Evolutionary conservation across 1,140 invertebrate genomes (phyloP), one percentile per base, ranked within the genome.

Genomic region (Sycophila sp.): DNA sequence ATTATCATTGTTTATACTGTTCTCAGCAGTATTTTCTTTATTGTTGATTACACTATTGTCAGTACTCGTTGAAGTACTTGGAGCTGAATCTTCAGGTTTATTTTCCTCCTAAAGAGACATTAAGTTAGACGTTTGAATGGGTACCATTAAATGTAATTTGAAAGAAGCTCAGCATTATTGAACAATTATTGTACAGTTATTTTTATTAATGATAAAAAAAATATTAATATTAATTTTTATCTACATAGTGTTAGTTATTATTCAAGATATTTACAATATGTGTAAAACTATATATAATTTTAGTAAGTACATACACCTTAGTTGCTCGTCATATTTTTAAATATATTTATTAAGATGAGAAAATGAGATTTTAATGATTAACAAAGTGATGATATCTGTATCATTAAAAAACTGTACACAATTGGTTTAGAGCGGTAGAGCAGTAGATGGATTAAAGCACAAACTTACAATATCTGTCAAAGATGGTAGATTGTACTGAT

Each of bases 381-480:
- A 19, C 19, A 17, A 24, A 55, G n/a, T n/a, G 47, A 47, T n/a
- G n/a, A n/a, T n/a, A n/a, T n/a, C n/a, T n/a, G n/a, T n/a, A n/a
- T n/a, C n/a, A n/a, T 24, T 42, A n/a, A 60, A 24, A 28, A 62
- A 69, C 59, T 59, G 34, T 66, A 66, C n/a, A n/a, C 40, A 70
- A 70, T 34, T 70, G 49, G 59, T 55, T 66, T 28, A 11, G 69
- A 80, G 76, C 76, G 73, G 75, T 81, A 81, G 77, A 78, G 75
- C 45, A 64, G 53, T 77, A 69, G 69, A 77, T 78, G 60, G 77
- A 79, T 73, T 74, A 77, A 70, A 73, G 71, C 75, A 72, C 66
- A 76, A 70, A 85, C 85, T 86, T 85, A 86, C 85, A 77, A 78
- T 73, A 65, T 83, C 74, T 76, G 78, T 75, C 71, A 83, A 76